Evolutionary conservation across 2,797 vertebrate species (phyloP).

Genomic region (Phoxinus dragarum): DNA sequence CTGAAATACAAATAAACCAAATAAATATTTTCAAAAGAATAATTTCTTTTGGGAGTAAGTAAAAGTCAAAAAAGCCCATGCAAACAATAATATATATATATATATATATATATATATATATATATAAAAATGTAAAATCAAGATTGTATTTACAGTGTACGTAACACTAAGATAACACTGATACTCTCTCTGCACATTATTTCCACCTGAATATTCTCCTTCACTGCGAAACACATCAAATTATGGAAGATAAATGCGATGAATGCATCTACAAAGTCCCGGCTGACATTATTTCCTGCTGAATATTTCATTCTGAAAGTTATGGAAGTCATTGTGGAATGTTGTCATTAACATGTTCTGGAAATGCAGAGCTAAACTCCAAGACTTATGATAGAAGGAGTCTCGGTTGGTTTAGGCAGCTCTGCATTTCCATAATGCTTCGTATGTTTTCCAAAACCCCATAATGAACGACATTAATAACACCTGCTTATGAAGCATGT

Average conservation of each 20-base stretch:
- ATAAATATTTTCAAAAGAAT: too few species aligned
- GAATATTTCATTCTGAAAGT: background rate
- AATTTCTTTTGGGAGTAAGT: too few species aligned
- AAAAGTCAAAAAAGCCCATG: too few species aligned
- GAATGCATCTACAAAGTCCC: background rate
- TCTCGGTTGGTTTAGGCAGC: background rate
- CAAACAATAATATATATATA: too few species aligned
- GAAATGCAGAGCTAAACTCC: conserved; percentile 1
- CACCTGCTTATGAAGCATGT: conserved; percentile 28
- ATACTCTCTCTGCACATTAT: background rate
- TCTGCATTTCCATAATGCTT: background rate
- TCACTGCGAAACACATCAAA: background rate
- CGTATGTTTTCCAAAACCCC: conserved; percentile 25
- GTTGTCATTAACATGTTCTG: background rate
- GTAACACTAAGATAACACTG: too few species aligned
- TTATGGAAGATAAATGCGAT: background rate
- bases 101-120: too few species aligned
- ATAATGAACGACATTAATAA: conserved; percentile 43
- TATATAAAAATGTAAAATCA: too few species aligned
- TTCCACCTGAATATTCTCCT: background rate
- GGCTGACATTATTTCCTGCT: background rate
- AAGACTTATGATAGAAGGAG: conserved; percentile 20
- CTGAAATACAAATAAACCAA: too few species aligned
- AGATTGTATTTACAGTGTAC: too few species aligned
- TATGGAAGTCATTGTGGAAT: background rate